Percentiles rank a stretch among this genome's conserved stretches.
Conservation (phyloP, 2,113 vertebrate genomes). For the Phalacrocorax carbo region DNA sequence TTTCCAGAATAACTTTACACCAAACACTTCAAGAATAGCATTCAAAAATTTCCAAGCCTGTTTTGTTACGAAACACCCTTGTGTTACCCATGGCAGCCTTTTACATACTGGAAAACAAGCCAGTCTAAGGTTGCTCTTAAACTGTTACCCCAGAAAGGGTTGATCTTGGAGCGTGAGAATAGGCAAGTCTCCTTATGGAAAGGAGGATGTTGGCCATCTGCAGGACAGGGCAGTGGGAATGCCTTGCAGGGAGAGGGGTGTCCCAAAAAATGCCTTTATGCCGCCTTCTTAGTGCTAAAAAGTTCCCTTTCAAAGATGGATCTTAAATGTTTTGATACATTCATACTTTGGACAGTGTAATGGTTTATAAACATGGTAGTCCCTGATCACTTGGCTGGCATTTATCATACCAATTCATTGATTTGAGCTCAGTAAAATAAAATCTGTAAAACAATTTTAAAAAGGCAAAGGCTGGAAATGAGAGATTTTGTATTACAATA, state of each 20-base stretch:
- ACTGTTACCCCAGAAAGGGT: background rate
- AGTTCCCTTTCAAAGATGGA: background rate
- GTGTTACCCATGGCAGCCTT: background rate
- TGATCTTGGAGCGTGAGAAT: background rate
- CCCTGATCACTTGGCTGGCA: background rate
- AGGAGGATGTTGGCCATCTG: background rate
- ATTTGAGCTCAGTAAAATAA: background rate
- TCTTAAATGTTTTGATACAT: background rate
- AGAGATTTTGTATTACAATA: background rate
- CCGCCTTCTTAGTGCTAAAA: background rate
- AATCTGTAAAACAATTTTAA: background rate
- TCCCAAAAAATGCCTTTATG: background rate
- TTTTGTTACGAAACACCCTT: background rate
- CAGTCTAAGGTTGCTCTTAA: background rate
- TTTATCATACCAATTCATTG: background rate
- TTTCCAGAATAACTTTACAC: background rate
- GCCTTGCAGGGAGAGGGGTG: background rate
- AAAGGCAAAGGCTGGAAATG: background rate
- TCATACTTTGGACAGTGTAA: background rate
- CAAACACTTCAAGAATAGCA: background rate
- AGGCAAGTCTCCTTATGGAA: fast-evolving
- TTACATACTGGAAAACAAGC: background rate
- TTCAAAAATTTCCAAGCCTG: background rate
- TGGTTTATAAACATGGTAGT: background rate
- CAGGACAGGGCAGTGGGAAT: background rate